Evolutionary conservation across 2,888 invertebrate species (phyloP), one percentile per base, ranked within the genome.

Genomic region (Sinhomidia bicolor): DNA sequence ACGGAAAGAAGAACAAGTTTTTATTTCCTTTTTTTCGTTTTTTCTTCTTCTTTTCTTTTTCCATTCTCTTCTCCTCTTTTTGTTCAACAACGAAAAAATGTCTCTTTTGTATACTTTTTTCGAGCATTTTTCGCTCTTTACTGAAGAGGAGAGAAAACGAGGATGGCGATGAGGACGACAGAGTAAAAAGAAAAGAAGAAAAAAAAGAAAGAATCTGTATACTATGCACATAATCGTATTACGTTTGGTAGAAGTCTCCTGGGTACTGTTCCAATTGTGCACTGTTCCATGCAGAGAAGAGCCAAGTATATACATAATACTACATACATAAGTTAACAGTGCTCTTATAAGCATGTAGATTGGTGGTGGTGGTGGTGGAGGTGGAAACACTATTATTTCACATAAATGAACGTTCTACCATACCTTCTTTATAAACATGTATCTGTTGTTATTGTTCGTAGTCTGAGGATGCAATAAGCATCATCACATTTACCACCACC

Each of bases 151-250:
- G 32, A 62, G 32, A 62, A 41, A 62, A 76, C 76, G 29, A 76
- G 10, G 78, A 57, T 23, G 57, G 57, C 10, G 51, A 65, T 20
- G 80, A 80, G 23, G 44, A 47, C 51, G 26, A 79, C 29, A 23
- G 32, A 44, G 76, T 68, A 26, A 44, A 41, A 60, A 47, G 60
- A 44, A 62, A 20, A 14, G 23, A 85, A 41, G 51, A 47, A 83
- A 62, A 68, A 80, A 47, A 83, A 62, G 57, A 80, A 80, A 74
- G 57, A 74, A 47, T 78, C 84, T 74, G 84, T 84, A 88, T 54
- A 88, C 78, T 57, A 85, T 89, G 84, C 88, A 85, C 88, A 83
- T 89, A 89, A 89, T 89, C 88, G 88, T 84, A 89, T 89, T 88
- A 88, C 83, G 65, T 83, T 88, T 74, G 78, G 36, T 74, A 68